Conservation (phyloP, 2,888 invertebrate genomes). For the Aleiodes leptofemur region DNA sequence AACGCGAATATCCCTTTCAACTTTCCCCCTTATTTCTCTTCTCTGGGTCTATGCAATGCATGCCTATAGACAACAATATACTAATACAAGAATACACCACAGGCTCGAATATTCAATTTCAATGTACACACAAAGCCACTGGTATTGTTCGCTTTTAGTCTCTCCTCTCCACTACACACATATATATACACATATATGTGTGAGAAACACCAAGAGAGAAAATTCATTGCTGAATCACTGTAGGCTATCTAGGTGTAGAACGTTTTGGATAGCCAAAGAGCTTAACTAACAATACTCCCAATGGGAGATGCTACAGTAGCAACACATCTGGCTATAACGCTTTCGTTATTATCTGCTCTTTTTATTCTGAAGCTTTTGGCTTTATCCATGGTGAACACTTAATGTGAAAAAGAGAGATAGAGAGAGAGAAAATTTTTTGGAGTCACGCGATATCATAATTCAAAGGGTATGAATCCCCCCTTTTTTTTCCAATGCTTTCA, state of each 20-base stretch:
- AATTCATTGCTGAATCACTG: slow-evolving; percentile 35
- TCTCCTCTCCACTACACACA: not conserved
- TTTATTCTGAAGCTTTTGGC: slow-evolving; percentile 3
- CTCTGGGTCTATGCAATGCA: not conserved
- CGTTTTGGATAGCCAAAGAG: not conserved
- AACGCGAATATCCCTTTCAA: slow-evolving; percentile 3
- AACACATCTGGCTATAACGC: not conserved
- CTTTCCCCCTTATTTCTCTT: not conserved
- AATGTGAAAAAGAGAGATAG: not conserved
- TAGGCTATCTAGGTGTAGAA: slow-evolving; percentile 5
- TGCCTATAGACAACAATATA: not conserved
- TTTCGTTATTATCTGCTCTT: slow-evolving; percentile 17
- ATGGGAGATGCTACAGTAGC: not conserved
- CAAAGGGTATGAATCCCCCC: not conserved
- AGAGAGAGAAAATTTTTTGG: not conserved
- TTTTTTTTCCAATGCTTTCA: too few species aligned
- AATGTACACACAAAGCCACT: slow-evolving; percentile 14
- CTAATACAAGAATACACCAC: slow-evolving; percentile 1
- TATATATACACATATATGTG: too few species aligned
- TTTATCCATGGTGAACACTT: slow-evolving; percentile 20
- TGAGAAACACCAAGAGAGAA: too few species aligned
- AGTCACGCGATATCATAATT: slow-evolving; percentile 18
- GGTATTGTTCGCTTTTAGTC: slow-evolving; percentile 25
- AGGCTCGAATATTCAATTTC: slow-evolving; percentile 14
- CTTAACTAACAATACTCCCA: slow-evolving; percentile 28